Evolutionary conservation across 2,888 invertebrate genomes (phyloP).

Genomic region (Cheilosia grossa): DNA sequence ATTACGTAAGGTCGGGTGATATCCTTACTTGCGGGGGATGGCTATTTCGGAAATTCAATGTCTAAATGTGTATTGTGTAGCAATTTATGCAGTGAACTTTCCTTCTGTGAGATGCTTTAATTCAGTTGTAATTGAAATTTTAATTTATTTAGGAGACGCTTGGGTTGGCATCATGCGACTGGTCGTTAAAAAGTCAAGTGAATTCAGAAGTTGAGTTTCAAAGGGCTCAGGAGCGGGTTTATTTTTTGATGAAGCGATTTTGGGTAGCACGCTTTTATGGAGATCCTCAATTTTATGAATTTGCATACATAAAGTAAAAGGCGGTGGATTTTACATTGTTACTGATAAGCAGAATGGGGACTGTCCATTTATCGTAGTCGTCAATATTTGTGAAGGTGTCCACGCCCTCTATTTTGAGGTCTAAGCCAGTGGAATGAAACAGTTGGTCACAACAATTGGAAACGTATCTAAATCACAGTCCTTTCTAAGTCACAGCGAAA

Average conservation of each 20-base stretch:
- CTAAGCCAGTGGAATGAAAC: no score
- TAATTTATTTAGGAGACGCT: neutral
- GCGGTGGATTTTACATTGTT: no score
- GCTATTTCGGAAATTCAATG: slow-evolving; percentile 3
- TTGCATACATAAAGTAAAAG: no score
- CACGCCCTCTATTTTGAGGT: no score
- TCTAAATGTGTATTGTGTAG: neutral
- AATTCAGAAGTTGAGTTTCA: neutral
- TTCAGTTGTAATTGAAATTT: neutral
- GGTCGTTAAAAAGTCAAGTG: neutral
- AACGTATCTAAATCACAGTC: no score
- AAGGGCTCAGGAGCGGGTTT: neutral
- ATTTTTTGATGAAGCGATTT: neutral
- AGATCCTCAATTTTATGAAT: no score
- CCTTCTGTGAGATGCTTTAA: neutral
- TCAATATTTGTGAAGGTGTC: no score
- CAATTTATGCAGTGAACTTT: neutral
- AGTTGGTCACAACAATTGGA: no score
- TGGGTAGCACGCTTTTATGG: neutral
- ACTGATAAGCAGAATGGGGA: no score
- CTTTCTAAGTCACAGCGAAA: no score
- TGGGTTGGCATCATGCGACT: no score
- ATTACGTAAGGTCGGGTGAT: neutral
- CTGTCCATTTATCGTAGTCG: no score
- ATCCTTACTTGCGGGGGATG: neutral